Evolutionary conservation across 2,113 vertebrate genomes (phyloP), one percentile per base, ranked within the genome.

Genomic region (Genyomyrus donnyi): DNA sequence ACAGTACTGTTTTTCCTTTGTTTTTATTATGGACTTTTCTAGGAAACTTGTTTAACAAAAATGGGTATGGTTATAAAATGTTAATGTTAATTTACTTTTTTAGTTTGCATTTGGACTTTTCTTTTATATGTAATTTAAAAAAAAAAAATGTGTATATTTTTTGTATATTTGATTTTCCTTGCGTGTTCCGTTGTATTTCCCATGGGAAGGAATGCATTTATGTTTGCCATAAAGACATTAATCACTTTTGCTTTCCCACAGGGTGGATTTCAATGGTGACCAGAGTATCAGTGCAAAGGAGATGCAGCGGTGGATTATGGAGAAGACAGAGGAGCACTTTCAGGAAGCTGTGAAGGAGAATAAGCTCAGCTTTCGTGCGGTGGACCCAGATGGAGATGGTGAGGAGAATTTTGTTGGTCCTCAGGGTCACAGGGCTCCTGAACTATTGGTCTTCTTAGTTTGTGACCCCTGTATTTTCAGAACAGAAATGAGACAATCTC

Each of bases 251-350:
- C 31, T 11, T 24, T 5, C 3, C 84, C 74, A 0, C 93, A 99
- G 98, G 93, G 98, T 99, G 9, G 98, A 99, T 62, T 92, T 96
- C 90, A 97, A 99, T 92, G 94, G 94, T 0, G 98, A 99, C 91
- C 92, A 93, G 45, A 97, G 95, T 74, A 96, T 99, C 87, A 97
- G 98, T 0, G 97, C 98, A 0, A 97, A 97, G 90, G 98, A 99
- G 91, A 97, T 99, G 97, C 98, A 99, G 93, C 96, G 94, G 46
- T 99, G 98, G 98, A 98, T 99, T 91, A 98, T 98, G 97, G 96
- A 97, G 93, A 99, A 99, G 93, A 99, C 98, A 0, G 97, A 98
- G 3, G 98, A 99, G 91, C 98, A 99, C 90, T 98, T 98, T 85
- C 97, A 98, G 93, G 97, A 99, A 91, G 98, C 98, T 0, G 95